A percentile compares a stretch with the other conserved stretches of the same genome.
These are phyloP conservation scores for Diachasmimorpha longicaudata DNA, from an alignment of 1,140 invertebrate species.

Conservation along the genomic window DNA sequence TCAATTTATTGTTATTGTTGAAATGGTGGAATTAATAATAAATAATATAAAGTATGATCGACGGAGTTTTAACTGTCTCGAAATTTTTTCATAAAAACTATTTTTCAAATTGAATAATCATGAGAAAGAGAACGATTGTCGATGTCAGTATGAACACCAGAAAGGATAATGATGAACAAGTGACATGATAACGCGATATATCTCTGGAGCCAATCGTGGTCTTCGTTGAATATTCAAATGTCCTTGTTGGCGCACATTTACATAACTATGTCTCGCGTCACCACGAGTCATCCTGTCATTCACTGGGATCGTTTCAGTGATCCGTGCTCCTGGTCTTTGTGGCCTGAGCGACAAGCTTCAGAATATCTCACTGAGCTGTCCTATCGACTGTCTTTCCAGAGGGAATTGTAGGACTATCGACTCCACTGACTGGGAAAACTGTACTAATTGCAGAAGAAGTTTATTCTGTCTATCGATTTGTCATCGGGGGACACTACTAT, in stretches of 20 bases:
- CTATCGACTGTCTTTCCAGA: neutral
- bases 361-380: neutral
- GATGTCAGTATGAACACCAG: neutral
- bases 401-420: neutral
- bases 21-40: too few species aligned
- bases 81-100: neutral
- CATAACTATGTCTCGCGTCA: slow-evolving; percentile 29
- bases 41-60: neutral
- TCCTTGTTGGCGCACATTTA: slow-evolving; percentile 23
- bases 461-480: too few species aligned
- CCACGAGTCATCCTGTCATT: slow-evolving; percentile 19
- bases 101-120: neutral
- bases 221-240: slow-evolving; percentile 45
- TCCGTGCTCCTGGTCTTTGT: neutral
- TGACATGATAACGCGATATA: slow-evolving; percentile 2
- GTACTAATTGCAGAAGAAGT: too few species aligned
- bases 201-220: slow-evolving; percentile 39
- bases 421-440: too few species aligned
- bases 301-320: neutral
- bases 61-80: neutral
- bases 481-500: too few species aligned
- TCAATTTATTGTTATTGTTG: too few species aligned
- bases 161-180: slow-evolving; percentile 8
- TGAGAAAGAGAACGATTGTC: neutral
- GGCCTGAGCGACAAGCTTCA: neutral